These are phyloP conservation scores for Candoia aspera DNA, from an alignment of 2,113 vertebrate genomes.

Conservation along the genomic window DNA sequence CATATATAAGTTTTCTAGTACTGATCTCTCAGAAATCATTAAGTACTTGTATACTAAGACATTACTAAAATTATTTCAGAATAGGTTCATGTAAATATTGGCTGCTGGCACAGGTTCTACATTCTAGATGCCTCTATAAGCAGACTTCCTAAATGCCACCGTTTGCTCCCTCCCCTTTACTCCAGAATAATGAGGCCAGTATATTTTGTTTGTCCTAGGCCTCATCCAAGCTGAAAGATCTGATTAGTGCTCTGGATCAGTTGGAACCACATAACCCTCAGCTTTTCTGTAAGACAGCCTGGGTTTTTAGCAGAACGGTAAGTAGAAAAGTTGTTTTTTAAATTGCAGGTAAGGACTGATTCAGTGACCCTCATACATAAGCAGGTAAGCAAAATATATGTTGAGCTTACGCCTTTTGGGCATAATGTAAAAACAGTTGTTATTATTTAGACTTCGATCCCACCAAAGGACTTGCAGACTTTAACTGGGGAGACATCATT, in stretches of 20 bases:
- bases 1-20: background rate
- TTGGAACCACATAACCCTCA: constrained; percentile 87
- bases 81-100: background rate
- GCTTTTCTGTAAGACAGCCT: constrained; percentile 85
- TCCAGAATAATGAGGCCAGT: background rate
- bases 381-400: background rate
- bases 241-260: constrained; percentile 80
- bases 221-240: constrained; percentile 79
- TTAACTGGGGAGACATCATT: background rate
- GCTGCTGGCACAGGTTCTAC: background rate
- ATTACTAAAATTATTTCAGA: background rate
- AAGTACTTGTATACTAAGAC: background rate
- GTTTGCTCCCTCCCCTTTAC: background rate
- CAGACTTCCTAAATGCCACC: background rate
- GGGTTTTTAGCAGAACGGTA: constrained; percentile 92
- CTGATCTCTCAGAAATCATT: background rate
- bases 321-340: constrained; percentile 54
- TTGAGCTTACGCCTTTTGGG: too few relatives aligned
- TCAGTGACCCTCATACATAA: background rate
- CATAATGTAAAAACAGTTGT: too few relatives aligned
- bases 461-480: too few relatives aligned
- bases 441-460: too few relatives aligned
- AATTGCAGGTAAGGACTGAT: background rate
- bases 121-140: background rate
- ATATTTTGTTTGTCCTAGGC: constrained; percentile 72